Evolutionary conservation across 2,797 vertebrate species (phyloP).

Genomic region (Thalassophryne amazonica): DNA sequence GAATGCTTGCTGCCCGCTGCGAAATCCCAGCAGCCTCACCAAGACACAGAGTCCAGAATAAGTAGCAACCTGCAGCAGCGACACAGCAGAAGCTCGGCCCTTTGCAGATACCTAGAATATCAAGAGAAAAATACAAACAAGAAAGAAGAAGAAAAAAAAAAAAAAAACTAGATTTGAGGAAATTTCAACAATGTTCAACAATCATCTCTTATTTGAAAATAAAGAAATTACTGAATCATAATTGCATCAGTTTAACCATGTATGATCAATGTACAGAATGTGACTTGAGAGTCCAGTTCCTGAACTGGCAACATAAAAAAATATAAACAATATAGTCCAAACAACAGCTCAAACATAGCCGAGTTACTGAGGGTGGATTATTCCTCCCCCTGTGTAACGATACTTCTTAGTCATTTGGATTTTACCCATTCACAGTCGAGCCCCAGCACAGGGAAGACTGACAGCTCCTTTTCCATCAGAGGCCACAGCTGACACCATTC

Average conservation of each 20-base stretch:
- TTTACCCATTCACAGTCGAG: constrained; percentile 99
- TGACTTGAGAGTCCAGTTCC: no score
- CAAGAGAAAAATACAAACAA: background rate
- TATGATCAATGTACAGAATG: no score
- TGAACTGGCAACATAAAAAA: no score
- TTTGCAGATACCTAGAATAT: constrained; percentile 89
- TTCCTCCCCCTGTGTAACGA: background rate
- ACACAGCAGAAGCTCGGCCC: constrained; percentile 83
- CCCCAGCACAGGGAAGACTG: constrained; percentile 86
- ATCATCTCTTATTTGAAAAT: no score
- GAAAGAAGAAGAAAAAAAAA: background rate
- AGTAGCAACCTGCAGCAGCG: constrained; percentile 90
- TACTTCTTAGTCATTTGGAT: constrained; percentile 59
- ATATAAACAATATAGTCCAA: background rate
- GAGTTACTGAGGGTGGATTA: constrained; percentile 18
- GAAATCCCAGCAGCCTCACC: constrained; percentile 83
- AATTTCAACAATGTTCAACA: no score
- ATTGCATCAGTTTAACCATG: no score
- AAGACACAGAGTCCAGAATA: constrained; percentile 87
- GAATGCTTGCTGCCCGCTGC: constrained; percentile 63
- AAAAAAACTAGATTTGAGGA: no score
- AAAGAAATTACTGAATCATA: no score
- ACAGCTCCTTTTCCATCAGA: constrained; percentile 81
- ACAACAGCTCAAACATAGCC: background rate
- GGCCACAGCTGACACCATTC: constrained; percentile 88